Evolutionary conservation across 2,113 vertebrate species (phyloP), one percentile per base, ranked within the genome.

Genomic region (Naja naja): DNA sequence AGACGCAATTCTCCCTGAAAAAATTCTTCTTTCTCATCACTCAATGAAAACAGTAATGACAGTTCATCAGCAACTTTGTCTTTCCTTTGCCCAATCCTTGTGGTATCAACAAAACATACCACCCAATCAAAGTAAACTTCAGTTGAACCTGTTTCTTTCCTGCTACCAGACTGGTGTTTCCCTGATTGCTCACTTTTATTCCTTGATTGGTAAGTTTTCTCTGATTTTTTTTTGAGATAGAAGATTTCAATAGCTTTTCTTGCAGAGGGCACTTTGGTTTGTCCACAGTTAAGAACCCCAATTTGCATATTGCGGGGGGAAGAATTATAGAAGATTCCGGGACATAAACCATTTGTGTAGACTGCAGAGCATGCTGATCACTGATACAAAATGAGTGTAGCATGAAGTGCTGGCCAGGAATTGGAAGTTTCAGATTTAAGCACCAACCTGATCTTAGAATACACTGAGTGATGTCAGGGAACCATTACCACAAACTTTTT

Each of bases 101-200:
- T 99, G 99, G 99, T 99, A 99, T 95, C 98, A 97, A 6, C 96
- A 98, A 95, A 94, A 56, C 30, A 25, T 94, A 2, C 97, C 98
- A 12, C 91, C 96, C 93, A 97, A 97, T 93, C 97, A 97, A 94
- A 94, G 97, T 93, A 97, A 97, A 93, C 98, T 99, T 92, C 98
- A 98, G 91, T 96, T 99, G 94, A 97, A 93, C 55, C 95, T 98
- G 23, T 98, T 99, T 96, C 90, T 99, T 58, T 98, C 98, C n/a
- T 99, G 98, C 96, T 99, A 99, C 96, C 98, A 99, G 97, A 99
- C 99, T n/a, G 98, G 98, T 23, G 98, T 98, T 25, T 98, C 98
- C 49, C 90, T 99, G 92, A 97, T 99, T 90, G 97, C 98, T 34
- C 97, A 96, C 47, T 98, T 99, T 96, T 99, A 98, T 95, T 98